A percentile compares a stretch with the other conserved stretches of the same genome.
Evolutionary conservation across 1,140 invertebrate genomes (phyloP).

Genomic region (Frieseomelitta varia): DNA sequence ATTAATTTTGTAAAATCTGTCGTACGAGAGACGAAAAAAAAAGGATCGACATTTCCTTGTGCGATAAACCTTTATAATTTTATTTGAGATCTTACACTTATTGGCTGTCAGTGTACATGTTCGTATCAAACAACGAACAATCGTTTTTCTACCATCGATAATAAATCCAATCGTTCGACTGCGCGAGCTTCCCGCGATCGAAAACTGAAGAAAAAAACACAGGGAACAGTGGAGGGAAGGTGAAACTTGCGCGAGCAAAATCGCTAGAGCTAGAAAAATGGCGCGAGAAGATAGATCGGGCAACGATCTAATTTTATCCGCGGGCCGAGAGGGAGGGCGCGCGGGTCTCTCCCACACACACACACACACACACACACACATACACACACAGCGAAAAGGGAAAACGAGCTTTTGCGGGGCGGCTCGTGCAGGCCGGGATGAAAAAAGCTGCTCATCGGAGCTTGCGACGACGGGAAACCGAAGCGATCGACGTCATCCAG

Average conservation of each 20-base stretch:
- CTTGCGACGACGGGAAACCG: conserved; percentile 71
- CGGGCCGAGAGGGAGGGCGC: conserved; percentile 56
- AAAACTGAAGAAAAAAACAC: too few species aligned
- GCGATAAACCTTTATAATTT: too few species aligned
- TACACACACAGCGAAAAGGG: conserved; percentile 52
- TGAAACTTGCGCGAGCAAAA: neutral
- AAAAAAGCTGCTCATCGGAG: conserved; percentile 70
- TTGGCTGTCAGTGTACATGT: too few species aligned
- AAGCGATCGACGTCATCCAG: conserved; percentile 73
- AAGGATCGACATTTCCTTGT: too few species aligned
- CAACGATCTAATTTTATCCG: conserved; percentile 67
- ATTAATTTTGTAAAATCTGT: too few species aligned
- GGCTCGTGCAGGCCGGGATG: conserved; percentile 62
- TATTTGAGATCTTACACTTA: too few species aligned
- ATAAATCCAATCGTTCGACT: neutral
- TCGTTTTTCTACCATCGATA: neutral
- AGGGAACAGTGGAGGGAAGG: neutral
- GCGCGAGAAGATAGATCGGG: conserved; percentile 53
- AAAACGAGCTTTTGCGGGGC: conserved; percentile 61
- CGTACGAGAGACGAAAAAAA: too few species aligned
- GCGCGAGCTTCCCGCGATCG: neutral
- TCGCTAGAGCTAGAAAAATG: conserved; percentile 30
- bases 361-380: neutral
- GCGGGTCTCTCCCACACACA: conserved; percentile 24
- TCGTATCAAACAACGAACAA: neutral